These are phyloP conservation scores for Salpingus planirostris DNA, from an alignment of 2,888 invertebrate species.

Conservation along the genomic window DNA sequence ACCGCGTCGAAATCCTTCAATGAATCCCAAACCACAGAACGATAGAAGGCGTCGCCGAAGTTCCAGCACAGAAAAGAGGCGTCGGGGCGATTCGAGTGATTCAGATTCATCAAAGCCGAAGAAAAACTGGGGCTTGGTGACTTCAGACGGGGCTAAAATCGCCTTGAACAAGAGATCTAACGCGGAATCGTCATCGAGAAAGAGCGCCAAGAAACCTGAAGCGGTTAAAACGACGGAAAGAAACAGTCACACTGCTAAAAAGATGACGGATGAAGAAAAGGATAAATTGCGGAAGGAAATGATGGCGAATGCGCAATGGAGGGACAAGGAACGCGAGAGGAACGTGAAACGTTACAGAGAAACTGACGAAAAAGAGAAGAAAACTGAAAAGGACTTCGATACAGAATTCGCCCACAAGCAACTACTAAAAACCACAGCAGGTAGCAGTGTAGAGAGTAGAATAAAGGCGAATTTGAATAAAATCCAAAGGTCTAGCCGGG, in stretches of 20 bases:
- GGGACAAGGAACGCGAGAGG: conserved; percentile 56
- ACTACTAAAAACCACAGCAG: conserved; percentile 54
- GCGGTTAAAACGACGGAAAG: conserved; percentile 11
- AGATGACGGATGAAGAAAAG: conserved; percentile 55
- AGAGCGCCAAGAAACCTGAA: conserved; percentile 5
- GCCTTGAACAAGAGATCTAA: conserved; percentile 18
- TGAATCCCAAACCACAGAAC: conserved; percentile 7
- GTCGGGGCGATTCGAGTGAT: conserved; percentile 19
- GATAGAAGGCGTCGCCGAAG: conserved; percentile 7
- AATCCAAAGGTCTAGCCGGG: conserved; percentile 69
- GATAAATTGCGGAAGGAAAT: conserved; percentile 67
- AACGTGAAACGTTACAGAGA: conserved; percentile 57
- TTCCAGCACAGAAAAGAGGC: not conserved
- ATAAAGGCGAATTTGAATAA: conserved; percentile 84
- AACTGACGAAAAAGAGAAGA: conserved; percentile 44
- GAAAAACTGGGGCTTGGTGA: conserved; percentile 38
- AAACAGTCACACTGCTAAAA: conserved; percentile 28
- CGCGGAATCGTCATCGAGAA: conserved; percentile 14
- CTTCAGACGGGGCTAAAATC: conserved; percentile 37
- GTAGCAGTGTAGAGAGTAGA: conserved; percentile 69
- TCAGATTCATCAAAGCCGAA: conserved; percentile 17
- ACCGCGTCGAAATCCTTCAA: conserved; percentile 5
- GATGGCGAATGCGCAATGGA: conserved; percentile 69
- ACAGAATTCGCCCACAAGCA: conserved; percentile 52
- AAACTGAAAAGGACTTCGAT: conserved; percentile 42